A percentile compares a stretch with the other conserved stretches of the same genome.
These are phyloP conservation scores for Mormyrus hasselquistii DNA, from an alignment of 2,797 vertebrate genomes.

Conservation along the genomic window DNA sequence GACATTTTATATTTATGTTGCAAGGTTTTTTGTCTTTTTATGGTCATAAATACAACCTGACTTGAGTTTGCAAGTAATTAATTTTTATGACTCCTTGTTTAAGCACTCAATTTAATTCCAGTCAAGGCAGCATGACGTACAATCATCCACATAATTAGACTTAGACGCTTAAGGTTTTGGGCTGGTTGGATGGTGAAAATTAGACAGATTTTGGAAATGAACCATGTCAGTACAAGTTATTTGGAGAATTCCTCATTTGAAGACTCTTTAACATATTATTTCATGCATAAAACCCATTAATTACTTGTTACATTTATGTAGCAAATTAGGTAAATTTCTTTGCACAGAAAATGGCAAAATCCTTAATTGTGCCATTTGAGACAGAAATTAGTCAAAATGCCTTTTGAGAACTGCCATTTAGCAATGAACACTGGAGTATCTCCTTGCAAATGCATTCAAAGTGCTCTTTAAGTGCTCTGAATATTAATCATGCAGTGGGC, in stretches of 20 bases:
- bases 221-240: background rate
- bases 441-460: background rate
- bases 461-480: slow-evolving; percentile 1
- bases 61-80: slow-evolving; percentile 3
- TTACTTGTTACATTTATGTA: background rate
- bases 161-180: background rate
- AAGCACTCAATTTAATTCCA: background rate
- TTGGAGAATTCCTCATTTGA: background rate
- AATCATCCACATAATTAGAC: background rate
- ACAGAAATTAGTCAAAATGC: background rate
- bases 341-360: background rate
- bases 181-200: background rate
- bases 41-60: background rate
- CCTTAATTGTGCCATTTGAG: background rate
- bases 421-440: background rate
- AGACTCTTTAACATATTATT: background rate
- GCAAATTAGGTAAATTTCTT: background rate
- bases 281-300: background rate
- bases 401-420: background rate
- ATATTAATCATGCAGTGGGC: background rate
- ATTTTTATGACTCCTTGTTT: slow-evolving; percentile 20
- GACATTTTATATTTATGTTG: background rate
- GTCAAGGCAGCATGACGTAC: background rate
- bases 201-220: background rate
- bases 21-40: background rate